Evolutionary conservation across 1,140 invertebrate species (phyloP), one percentile per base, ranked within the genome.

Genomic region (Cydia splendana): DNA sequence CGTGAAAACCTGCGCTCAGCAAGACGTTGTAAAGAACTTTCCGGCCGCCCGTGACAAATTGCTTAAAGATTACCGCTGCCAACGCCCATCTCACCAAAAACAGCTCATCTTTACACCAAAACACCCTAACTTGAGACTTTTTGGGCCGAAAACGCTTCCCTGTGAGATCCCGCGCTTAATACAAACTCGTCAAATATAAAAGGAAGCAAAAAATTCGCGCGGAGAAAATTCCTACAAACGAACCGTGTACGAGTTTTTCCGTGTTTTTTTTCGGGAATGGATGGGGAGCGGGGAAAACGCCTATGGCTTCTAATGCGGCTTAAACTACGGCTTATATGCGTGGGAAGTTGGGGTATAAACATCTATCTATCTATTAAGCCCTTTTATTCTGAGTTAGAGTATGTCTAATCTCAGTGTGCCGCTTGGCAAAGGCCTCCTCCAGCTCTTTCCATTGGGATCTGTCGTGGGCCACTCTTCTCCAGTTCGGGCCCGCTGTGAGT

Each of bases 121-220:
- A n/a, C 2, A 34, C 12, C 65, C 30, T 30, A 15, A 42, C 38
- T 10, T 15, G n/a, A 69, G 30, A 15, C 28, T 7, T 69, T 34
- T 20, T 18, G 13, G 30, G 15, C 15, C 65, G 15, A 38, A 38
- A 6, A 7, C 30, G 28, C 30, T 4, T 51, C 48, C 53, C 18
- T 57, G 53, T 57, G 53, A 69, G 65, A 69, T 69, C 65, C 65
- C 30, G 15, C 65, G 65, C 65, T 69, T 69, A 69, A 34, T 34
- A 69, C 65, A 69, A 69, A 69, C 65, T 69, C 65, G 65, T 69
- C 65, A 69, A 69, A 69, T 69, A 69, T 69, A 69, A 69, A 69
- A 42, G 65, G 65, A 69, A 69, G 65, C 65, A 69, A 69, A 69
- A 69, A 69, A 69, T 69, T 69, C 30, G 65, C 65, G 30, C 34